Percentiles rank a stretch among this genome's conserved stretches.
Conservation (phyloP, 2,113 vertebrate genomes). For the Nibea albiflora region DNA sequence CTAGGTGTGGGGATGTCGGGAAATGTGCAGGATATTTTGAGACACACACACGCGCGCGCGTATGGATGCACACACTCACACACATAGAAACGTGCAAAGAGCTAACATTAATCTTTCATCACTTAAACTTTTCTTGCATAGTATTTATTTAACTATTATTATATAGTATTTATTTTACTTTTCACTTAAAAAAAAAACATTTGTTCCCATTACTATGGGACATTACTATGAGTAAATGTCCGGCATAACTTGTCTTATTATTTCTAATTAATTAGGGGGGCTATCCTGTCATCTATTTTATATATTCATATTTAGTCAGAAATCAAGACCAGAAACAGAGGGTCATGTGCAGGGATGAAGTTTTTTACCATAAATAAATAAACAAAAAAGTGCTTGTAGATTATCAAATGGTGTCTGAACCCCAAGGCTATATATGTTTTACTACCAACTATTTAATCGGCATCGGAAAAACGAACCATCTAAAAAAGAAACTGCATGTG, state of each 20-base stretch:
- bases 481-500: too few relatives aligned
- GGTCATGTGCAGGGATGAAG: background rate
- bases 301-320: background rate
- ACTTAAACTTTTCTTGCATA: background rate
- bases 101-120: background rate
- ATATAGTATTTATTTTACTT: background rate
- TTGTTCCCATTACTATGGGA: too few relatives aligned
- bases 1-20: constrained; percentile 73
- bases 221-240: too few relatives aligned
- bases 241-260: too few relatives aligned
- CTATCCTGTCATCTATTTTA: background rate
- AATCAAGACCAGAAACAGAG: background rate
- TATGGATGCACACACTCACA: background rate
- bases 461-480: background rate
- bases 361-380: background rate
- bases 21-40: constrained; percentile 69
- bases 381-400: background rate
- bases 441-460: background rate
- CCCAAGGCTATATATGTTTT: background rate
- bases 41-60: constrained; percentile 39
- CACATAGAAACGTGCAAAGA: constrained; percentile 13
- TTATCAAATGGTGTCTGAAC: background rate
- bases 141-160: background rate
- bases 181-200: background rate
- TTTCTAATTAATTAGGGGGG: background rate